Evolutionary conservation across 2,888 invertebrate genomes (phyloP).

Genomic region (Teleogryllus oceanicus): DNA sequence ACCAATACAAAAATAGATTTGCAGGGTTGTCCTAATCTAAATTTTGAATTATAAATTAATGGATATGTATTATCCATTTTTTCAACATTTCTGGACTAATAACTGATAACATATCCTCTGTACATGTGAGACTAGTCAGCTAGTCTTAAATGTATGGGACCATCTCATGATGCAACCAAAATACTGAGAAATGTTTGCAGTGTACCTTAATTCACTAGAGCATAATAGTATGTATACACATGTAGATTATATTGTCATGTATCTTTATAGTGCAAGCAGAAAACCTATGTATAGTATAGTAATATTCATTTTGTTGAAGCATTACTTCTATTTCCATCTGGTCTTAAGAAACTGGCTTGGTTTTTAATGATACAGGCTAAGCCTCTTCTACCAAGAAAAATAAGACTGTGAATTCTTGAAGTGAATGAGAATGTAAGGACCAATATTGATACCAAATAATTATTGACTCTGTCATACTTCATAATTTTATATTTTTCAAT

Average conservation of each 20-base stretch:
- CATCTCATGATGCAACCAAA: background rate
- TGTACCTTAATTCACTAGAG: background rate
- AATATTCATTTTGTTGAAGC: background rate
- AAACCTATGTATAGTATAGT: background rate
- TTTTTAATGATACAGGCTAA: too few species aligned
- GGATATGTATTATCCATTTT: background rate
- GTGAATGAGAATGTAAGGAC: too few species aligned
- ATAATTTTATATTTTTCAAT: too few species aligned
- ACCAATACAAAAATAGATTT: too few species aligned
- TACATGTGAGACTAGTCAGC: background rate
- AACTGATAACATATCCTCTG: conserved; percentile 3
- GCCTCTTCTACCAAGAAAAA: too few species aligned
- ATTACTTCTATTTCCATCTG: background rate
- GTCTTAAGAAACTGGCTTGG: background rate
- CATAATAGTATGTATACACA: background rate
- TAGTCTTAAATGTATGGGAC: background rate
- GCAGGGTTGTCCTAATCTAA: too few species aligned
- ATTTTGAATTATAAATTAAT: too few species aligned
- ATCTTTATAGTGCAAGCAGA: background rate
- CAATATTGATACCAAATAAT: too few species aligned
- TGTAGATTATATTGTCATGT: background rate
- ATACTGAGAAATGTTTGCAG: background rate
- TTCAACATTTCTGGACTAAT: background rate
- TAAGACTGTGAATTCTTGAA: too few species aligned
- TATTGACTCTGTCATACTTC: too few species aligned